phyloP scores from a whole-genome alignment of 2,113 vertebrate genomes.

The Dipodomys ordii region DNA sequence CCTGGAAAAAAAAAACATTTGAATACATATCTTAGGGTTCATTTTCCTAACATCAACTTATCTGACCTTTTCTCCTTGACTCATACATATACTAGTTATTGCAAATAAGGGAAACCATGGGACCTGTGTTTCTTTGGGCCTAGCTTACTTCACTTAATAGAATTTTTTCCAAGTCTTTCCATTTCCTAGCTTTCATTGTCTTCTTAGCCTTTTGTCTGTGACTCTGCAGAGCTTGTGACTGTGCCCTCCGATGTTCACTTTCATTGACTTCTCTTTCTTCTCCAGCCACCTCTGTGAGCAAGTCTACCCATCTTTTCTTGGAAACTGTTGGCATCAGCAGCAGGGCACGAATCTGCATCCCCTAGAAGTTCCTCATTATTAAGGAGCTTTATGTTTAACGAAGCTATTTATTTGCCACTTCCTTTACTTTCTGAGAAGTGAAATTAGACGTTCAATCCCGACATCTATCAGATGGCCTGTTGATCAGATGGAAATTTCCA shows the following conservation, averaged over 20 bases:
- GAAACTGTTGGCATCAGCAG: background rate
- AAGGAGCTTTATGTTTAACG: background rate
- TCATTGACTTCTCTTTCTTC: background rate
- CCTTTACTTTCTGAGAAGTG: constrained; percentile 58
- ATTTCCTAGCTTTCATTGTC: too few relatives aligned
- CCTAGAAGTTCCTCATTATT: background rate
- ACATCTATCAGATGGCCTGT: background rate
- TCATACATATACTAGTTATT: too few relatives aligned
- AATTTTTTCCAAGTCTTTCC: too few relatives aligned
- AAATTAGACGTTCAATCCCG: constrained; percentile 29
- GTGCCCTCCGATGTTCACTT: background rate
- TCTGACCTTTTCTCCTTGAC: too few relatives aligned
- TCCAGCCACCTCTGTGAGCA: background rate
- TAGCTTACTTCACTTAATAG: too few relatives aligned
- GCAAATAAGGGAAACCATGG: too few relatives aligned
- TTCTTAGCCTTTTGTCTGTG: background rate
- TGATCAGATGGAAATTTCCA: constrained; percentile 23
- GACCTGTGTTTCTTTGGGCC: too few relatives aligned
- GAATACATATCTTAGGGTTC: too few relatives aligned
- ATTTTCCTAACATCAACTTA: too few relatives aligned
- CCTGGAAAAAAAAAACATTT: too few relatives aligned
- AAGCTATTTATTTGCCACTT: background rate
- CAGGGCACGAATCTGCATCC: background rate
- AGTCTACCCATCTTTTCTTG: background rate
- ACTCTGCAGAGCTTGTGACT: background rate